Base-by-base conservation (phyloP, 2,113 vertebrate species). In the Catharus minimus region DNA sequence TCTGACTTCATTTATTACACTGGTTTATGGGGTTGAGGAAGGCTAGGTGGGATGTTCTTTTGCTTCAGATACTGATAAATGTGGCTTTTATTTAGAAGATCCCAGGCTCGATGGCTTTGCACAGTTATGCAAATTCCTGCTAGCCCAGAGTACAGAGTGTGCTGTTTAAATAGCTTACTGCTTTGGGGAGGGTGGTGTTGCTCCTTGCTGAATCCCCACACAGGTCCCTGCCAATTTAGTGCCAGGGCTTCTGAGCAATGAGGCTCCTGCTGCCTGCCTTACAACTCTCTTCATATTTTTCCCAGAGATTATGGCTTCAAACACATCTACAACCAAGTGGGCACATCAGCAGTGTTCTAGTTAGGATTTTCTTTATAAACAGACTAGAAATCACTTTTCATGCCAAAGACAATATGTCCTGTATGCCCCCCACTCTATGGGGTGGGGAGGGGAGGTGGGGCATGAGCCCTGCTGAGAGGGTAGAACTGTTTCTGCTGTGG, bases 131-230 rank as follows among this genome's bases (percentile, higher is more conserved):
- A 94, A 94, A 90, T 86, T 90, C 73, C 66, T 74, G 16, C 73
- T 75, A 77, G 74, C 67, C 18, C 36, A 15, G 67, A 79, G 92
- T 82, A 93, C 93, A 82, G 75, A 8, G 11, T 82, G 89, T 83
- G 72, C 93, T 90, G 82, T 61, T 94, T 80, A 84, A 95, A 88
- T 28, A 92, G 69, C 27, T 85, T 52, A 38, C 38, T 78, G 67
- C 85, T 95, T 69, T 85, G 27, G 22, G 53, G 22, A 85, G 53
- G 32, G 32, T 60, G 21, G 9, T 73, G 62, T 41, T 82, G 78
- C 53, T 73, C 61, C 52, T 68, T 49, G 67, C 77, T 77, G 90
- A 64, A 52, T 73, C 73, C 53, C 52, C 33, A 17, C 80, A 69
- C 46, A 79, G 78, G 49, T 77, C 47, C 36, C 67, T 96, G 85